Evolutionary conservation across 2,888 invertebrate genomes (phyloP).

Genomic region (Cephus pulcher): DNA sequence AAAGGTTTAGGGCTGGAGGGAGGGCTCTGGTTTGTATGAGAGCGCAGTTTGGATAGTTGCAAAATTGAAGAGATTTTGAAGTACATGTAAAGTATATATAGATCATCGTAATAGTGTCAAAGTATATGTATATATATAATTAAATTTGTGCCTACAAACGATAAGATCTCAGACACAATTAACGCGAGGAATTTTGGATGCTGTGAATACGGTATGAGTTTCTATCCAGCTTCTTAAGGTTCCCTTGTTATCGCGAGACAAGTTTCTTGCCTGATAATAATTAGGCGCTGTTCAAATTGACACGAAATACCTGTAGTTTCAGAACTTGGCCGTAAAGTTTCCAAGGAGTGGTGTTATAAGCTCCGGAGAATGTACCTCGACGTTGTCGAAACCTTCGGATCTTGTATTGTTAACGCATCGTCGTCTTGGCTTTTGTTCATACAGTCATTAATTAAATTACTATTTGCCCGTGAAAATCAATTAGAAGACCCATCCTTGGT

Average conservation of each 20-base stretch:
- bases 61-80: too few species aligned
- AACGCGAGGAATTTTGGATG: neutral
- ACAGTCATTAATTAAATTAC: constrained; percentile 45
- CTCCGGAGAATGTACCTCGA: constrained; percentile 30
- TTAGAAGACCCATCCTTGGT: too few species aligned
- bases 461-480: constrained; percentile 26
- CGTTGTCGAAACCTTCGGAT: constrained; percentile 15
- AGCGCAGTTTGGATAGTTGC: too few species aligned
- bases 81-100: too few species aligned
- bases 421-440: constrained; percentile 21
- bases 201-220: neutral
- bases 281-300: constrained; percentile 56
- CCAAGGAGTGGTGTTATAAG: constrained; percentile 43
- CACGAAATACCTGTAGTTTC: constrained; percentile 42
- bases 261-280: constrained; percentile 62
- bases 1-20: neutral
- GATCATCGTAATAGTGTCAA: too few species aligned
- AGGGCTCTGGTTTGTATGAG: too few species aligned
- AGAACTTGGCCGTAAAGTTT: constrained; percentile 54
- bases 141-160: neutral
- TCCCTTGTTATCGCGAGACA: constrained; percentile 51
- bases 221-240: constrained; percentile 1
- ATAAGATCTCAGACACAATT: neutral
- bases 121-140: too few species aligned
- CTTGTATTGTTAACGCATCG: constrained; percentile 37